Evolutionary conservation across 2,113 vertebrate genomes (phyloP), one percentile per base, ranked within the genome.

Genomic region (Lampris incognitus): DNA sequence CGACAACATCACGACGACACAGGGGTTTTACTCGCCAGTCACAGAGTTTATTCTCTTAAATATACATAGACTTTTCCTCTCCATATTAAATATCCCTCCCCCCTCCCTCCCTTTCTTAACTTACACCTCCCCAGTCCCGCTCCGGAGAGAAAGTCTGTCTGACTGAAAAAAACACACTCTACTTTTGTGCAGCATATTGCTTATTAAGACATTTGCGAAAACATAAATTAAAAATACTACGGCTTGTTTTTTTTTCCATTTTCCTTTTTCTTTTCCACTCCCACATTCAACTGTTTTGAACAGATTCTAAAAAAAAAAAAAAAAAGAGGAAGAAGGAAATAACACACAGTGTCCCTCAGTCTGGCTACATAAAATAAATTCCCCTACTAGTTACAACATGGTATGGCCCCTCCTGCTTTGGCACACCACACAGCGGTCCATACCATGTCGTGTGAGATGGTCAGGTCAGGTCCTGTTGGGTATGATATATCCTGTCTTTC

Each of bases 171-270:
- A 89, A 90, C 89, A 92, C 89, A 87, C 89, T 90, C 88, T 92
- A 91, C 70, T 86, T 24, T 85, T 94, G 93, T 93, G 92, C 90
- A 93, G 92, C 91, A 92, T 92, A 94, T 94, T 93, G 91, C 92
- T 92, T 87, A 78, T 93, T 92, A 94, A 94, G 92, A 93, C 93
- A 93, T 93, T 90, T 94, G 89, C 86, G 79, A 92, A 92, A 91
- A 93, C 86, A 92, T 92, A 93, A 93, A 91, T 92, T 88, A 91
- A 91, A 92, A 92, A 93, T 85, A 89, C 90, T 93, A 94, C 91
- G 73, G 60, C 72, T 86, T 68, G 61, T 83, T 74, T 82, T 82
- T 78, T 85, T 74, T 4, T 73, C 3, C 9, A 48, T 13, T 39
- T 9, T 64, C 24, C 24, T 76, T 72, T 76, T 41, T 48, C 39